Evolutionary conservation across 2,797 vertebrate species (phyloP).

Genomic region (Lophius americanus): DNA sequence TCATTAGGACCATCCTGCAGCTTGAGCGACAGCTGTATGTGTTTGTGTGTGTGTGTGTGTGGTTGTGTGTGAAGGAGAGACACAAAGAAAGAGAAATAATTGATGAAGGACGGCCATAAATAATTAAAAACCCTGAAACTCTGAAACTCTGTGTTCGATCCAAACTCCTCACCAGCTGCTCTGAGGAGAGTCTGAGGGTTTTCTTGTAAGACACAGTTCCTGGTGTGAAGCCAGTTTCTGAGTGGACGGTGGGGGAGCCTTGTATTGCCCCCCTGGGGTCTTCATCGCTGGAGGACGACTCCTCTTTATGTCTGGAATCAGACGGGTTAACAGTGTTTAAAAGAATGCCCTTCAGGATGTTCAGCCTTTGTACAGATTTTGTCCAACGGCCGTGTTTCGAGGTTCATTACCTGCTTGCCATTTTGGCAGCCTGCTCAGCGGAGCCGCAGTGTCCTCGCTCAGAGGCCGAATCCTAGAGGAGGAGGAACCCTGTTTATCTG

Average conservation of each 20-base stretch:
- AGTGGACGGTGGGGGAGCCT: slow-evolving; percentile 66
- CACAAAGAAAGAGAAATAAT: background rate
- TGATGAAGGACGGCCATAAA: background rate
- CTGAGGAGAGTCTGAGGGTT: slow-evolving; percentile 92
- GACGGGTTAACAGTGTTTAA: background rate
- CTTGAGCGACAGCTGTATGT: slow-evolving; percentile 85
- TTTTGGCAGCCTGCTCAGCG: slow-evolving; percentile 74
- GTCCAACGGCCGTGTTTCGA: background rate
- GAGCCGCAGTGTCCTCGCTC: slow-evolving; percentile 73
- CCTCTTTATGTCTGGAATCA: slow-evolving; percentile 87
- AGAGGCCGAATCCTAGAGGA: slow-evolving; percentile 83
- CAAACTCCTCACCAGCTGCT: slow-evolving; percentile 88
- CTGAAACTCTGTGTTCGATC: background rate
- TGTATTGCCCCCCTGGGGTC: slow-evolving; percentile 83
- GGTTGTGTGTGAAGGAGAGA: background rate
- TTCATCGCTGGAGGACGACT: slow-evolving; percentile 94
- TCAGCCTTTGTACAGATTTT: background rate
- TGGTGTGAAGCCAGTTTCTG: slow-evolving; percentile 70
- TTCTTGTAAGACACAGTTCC: slow-evolving; percentile 91
- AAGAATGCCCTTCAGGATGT: background rate
- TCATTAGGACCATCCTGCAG: slow-evolving; percentile 94
- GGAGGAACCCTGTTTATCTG: background rate
- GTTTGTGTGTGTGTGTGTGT: slow-evolving; percentile 1
- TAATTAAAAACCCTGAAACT: background rate
- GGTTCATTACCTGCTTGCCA: slow-evolving; percentile 82